A percentile compares a stretch with the other conserved stretches of the same genome.
Conservation (phyloP, 2,888 invertebrate species). For the Amphipoea oculea region DNA sequence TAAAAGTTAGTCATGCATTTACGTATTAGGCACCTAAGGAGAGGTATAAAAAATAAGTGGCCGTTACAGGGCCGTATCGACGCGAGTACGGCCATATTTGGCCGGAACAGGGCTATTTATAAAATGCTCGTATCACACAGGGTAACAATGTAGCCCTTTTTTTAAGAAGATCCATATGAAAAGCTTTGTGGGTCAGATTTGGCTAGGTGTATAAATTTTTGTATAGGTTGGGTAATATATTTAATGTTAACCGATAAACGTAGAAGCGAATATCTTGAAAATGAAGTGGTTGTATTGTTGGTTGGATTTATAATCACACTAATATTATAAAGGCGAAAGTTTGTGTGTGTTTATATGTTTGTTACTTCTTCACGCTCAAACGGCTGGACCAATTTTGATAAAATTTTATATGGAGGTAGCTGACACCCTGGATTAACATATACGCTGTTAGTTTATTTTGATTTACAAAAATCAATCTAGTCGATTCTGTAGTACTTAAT, state of each 20-base stretch:
- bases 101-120: conserved; percentile 69
- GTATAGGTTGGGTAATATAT: conserved; percentile 25
- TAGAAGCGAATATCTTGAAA: conserved; percentile 4
- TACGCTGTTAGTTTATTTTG: too few relatives aligned
- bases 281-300: conserved; percentile 12
- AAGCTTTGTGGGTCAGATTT: conserved; percentile 52
- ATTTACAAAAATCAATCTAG: too few relatives aligned
- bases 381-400: too few relatives aligned
- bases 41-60: conserved; percentile 70
- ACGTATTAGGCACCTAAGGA: conserved; percentile 64
- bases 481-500: too few relatives aligned
- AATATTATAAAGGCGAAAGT: too few relatives aligned
- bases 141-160: conserved; percentile 59
- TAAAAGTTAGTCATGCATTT: conserved; percentile 68
- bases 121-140: conserved; percentile 63
- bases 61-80: conserved; percentile 65
- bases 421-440: too few relatives aligned
- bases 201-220: conserved; percentile 25
- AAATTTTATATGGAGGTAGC: too few relatives aligned
- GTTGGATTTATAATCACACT: not conserved
- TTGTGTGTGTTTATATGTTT: too few relatives aligned
- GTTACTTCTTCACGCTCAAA: too few relatives aligned
- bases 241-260: conserved; percentile 10
- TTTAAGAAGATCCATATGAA: conserved; percentile 57
- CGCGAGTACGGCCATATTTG: conserved; percentile 64